These are phyloP conservation scores for Ips nitidus DNA, from an alignment of 1,140 invertebrate genomes.

Conservation along the genomic window DNA sequence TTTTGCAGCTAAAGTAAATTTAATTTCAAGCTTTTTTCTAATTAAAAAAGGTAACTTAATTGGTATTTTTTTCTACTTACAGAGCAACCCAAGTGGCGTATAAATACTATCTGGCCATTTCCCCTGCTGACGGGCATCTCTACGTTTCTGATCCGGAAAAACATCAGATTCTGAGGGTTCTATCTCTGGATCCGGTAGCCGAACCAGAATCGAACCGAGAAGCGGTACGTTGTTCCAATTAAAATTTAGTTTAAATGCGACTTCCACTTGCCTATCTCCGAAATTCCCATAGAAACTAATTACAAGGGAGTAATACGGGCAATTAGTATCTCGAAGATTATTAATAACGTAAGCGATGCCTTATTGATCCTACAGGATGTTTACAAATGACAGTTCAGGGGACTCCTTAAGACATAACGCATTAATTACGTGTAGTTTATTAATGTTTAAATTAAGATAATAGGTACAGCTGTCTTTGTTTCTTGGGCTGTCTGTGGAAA, in stretches of 20 bases:
- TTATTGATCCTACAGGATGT: slow-evolving; percentile 15
- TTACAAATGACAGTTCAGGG: slow-evolving; percentile 6
- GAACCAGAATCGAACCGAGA: slow-evolving; percentile 86
- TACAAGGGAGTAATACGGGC: slow-evolving; percentile 10
- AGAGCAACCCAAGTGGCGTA: slow-evolving; percentile 91
- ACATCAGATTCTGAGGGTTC: slow-evolving; percentile 79
- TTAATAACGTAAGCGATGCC: slow-evolving; percentile 29
- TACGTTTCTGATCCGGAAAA: slow-evolving; percentile 96
- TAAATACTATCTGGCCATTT: slow-evolving; percentile 93
- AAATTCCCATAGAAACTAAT: slow-evolving; percentile 20
- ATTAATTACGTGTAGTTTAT: slow-evolving; percentile 31
- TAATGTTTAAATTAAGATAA: slow-evolving; percentile 21
- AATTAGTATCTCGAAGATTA: slow-evolving; percentile 30
- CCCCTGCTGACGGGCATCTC: slow-evolving; percentile 90
- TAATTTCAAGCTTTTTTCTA: slow-evolving; percentile 6
- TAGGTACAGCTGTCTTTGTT: slow-evolving; percentile 19
- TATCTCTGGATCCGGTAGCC: slow-evolving; percentile 73
- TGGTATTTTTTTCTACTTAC: slow-evolving; percentile 27
- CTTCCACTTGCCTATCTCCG: too few species aligned
- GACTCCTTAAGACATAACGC: slow-evolving; percentile 18
- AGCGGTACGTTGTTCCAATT: slow-evolving; percentile 51
- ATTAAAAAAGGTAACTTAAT: slow-evolving; percentile 29
- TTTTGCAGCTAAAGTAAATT: slow-evolving; percentile 83
- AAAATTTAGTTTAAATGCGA: not conserved
- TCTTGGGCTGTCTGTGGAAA: slow-evolving; percentile 5